Evolutionary conservation across 1,140 invertebrate genomes (phyloP), one percentile per base, ranked within the genome.

Genomic region (Helicoverpa zea): DNA sequence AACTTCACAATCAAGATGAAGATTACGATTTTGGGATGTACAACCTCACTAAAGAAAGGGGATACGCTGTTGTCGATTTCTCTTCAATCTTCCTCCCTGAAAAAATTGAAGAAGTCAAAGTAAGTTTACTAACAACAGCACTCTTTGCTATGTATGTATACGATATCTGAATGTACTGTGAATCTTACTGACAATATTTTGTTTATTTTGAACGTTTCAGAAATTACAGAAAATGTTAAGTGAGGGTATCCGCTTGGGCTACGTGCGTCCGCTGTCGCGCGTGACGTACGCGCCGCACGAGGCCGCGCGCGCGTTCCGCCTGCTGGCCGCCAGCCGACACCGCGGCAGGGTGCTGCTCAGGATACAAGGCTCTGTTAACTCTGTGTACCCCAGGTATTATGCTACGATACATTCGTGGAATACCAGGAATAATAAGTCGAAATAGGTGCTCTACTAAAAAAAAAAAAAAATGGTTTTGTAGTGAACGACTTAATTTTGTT

Each of bases 201-300:
- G 23, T 23, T 23, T 23, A 23, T 59, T 47, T 74, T 59, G 13
- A 13, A 59, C 66, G 1, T 84, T 78, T 49, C 80, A 93, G 91
- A 61, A 59, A 5, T 23, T 93, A 4, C 87, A 90, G 66, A 11
- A 59, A 3, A 66, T 87, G 66, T 49, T 93, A 49, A 83, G 81
- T 56, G 87, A 92, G 29, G 91, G 91, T 9, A 90, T 93, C 1
- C 75, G 83, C 91, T 0, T 56, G 92, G 23, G 81, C 88, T 5
- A 87, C 23, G 23, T 23, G 23, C 23, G 23, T 23, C 23, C 23
- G 23, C 23, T 23, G 23, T 23, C 23, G 23, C 23, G 88, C 14
- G 80, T 90, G 0, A 81, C 82, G 2, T 91, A 84, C 52, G 30
- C 76, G 3, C 79, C 86, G 0, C 14, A 78, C 1, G 86, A 88